Evolutionary conservation across 2,888 invertebrate species (phyloP), one percentile per base, ranked within the genome.

Genomic region (Scelioninae gen. 1): DNA sequence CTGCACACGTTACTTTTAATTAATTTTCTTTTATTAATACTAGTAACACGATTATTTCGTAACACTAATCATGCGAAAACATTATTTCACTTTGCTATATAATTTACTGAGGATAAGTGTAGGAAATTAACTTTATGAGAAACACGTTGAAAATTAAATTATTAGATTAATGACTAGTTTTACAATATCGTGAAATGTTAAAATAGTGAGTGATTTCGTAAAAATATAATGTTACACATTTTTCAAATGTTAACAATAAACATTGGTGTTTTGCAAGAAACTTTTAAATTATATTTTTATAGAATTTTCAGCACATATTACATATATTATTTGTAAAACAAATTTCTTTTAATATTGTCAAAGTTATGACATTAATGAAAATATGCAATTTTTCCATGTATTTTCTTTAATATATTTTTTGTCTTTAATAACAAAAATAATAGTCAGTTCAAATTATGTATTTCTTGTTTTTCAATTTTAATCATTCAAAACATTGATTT

Each of bases 41-140:
- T 38, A 10, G 8, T 10, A 4, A 9, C 10, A 23, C 23, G 23
- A 38, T 38, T 8, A 38, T 47, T 47, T 47, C 13, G n/a, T 47
- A 47, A 47, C 45, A n/a, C n/a, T 47, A 47, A 47, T 45, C n/a
- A 53, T 16, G 31, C 29, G 31, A 31, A 38, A 38, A 38, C 38
- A 38, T 38, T 9, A 38, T 38, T 38, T 38, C 10, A 38, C 38
- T 38, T 8, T 38, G 38, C 38, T 38, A 38, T 38, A 38, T 38
- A 38, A 38, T 38, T 38, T 38, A 9, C 38, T 38, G 9, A 38
- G 10, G 1, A 10, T 38, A 9, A 10, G 38, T 38, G 8, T 10
- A 38, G 38, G 10, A 38, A 38, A 38, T 38, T 38, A 38, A 10
- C 38, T 38, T 38, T 9, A 38, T 10, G 10, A 38, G 38, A 38